Evolutionary conservation across 2,888 invertebrate species (phyloP).

Genomic region (Megastigmus dorsalis): DNA sequence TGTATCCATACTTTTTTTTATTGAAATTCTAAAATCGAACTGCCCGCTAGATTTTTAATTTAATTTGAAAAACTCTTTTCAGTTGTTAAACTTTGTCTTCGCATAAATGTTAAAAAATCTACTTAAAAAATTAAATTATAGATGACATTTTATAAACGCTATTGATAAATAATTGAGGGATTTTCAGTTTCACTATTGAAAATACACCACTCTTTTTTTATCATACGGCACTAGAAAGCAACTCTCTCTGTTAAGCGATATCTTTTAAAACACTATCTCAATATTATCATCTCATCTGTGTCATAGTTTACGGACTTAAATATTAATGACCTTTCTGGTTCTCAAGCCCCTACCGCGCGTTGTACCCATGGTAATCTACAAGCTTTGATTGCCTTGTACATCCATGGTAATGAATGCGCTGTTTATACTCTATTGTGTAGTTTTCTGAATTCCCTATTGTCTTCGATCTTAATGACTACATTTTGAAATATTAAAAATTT

Average conservation of each 20-base stretch:
- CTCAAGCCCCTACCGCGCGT: conserved; percentile 27
- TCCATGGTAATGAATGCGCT: conserved; percentile 29
- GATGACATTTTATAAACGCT: too few relatives aligned
- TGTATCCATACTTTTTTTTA: too few relatives aligned
- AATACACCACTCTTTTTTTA: too few relatives aligned
- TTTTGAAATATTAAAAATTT: conserved; percentile 13
- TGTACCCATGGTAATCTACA: conserved; percentile 25
- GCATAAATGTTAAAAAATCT: too few relatives aligned
- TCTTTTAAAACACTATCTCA: conserved; percentile 17
- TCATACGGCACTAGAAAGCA: too few relatives aligned
- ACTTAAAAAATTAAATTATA: too few relatives aligned
- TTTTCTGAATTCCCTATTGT: conserved; percentile 25
- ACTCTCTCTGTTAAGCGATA: conserved; percentile 10
- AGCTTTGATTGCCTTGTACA: conserved; percentile 45
- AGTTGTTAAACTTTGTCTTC: too few relatives aligned
- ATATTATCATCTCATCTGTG: conserved; percentile 34
- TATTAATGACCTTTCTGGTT: conserved; percentile 23
- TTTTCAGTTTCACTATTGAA: too few relatives aligned
- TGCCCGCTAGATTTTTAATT: too few relatives aligned
- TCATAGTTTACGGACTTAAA: conserved; percentile 27
- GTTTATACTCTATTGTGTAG: conserved; percentile 18
- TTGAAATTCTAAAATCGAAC: too few relatives aligned
- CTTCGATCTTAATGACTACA: conserved; percentile 1
- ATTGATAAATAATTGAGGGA: too few relatives aligned
- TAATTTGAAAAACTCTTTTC: too few relatives aligned